phyloP scores from a whole-genome alignment of 1,140 invertebrate genomes.

The Artemia franciscana region DNA sequence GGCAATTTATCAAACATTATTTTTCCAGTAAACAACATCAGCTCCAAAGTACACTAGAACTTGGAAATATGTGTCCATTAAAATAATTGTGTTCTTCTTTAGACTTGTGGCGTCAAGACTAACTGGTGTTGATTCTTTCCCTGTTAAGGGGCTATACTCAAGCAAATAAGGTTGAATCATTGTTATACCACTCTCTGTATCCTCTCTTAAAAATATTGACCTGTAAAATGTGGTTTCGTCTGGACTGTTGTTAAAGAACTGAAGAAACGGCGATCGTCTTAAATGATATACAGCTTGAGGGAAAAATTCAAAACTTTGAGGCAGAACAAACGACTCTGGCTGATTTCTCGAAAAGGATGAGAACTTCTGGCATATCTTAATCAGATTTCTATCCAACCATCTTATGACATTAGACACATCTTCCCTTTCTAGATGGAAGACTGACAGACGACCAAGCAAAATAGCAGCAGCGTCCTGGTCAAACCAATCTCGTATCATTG shows the following conservation, averaged over 20 bases:
- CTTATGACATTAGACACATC: slow-evolving; percentile 88
- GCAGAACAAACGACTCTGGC: slow-evolving; percentile 79
- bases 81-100: slow-evolving; percentile 80
- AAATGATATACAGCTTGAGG: slow-evolving; percentile 99
- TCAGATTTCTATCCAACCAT: slow-evolving; percentile 95
- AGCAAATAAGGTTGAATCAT: slow-evolving; percentile 99
- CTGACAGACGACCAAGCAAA: slow-evolving; percentile 85
- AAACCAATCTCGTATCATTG: slow-evolving; percentile 56
- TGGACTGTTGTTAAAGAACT: slow-evolving; percentile 99
- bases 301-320: slow-evolving; percentile 91
- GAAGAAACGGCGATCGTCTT: slow-evolving; percentile 89
- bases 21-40: slow-evolving; percentile 45
- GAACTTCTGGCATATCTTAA: slow-evolving; percentile 96
- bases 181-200: slow-evolving; percentile 66
- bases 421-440: slow-evolving; percentile 83
- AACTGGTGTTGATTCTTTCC: slow-evolving; percentile 90
- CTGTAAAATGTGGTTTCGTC: slow-evolving; percentile 99
- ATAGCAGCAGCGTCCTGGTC: slow-evolving; percentile 95
- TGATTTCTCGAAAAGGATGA: slow-evolving; percentile 95
- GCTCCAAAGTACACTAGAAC: slow-evolving; percentile 98
- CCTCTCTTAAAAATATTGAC: slow-evolving; percentile 22
- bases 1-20: slow-evolving; percentile 84
- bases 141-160: slow-evolving; percentile 94
- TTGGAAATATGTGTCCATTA: slow-evolving; percentile 99
- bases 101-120: slow-evolving; percentile 91